Base-by-base conservation (phyloP, 2,888 invertebrate genomes). In the Lacanobia wlatinum region DNA sequence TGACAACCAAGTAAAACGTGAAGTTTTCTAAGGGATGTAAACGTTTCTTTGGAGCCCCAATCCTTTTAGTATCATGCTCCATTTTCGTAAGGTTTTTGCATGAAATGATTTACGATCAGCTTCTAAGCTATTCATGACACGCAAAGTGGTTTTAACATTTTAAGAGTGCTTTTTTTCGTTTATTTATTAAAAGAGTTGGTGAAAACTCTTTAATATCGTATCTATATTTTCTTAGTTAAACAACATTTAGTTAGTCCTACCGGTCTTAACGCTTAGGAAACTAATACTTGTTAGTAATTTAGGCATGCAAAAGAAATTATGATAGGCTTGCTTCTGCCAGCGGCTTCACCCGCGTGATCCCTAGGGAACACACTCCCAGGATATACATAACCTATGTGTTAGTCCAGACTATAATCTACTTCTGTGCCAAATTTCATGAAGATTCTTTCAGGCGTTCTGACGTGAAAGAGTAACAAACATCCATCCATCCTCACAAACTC, bases 71-170 rank as follows among this genome's bases (percentile, higher is more conserved):
- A 43, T 48, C 48, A 60, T 55, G 56, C 21, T 52, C 48, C 63
- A 69, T 68, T 84, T 76, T 80, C 21, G 52, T 65, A 53, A 70
- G 58, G 40, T 74, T 70, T 73, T 70, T 71, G 55, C 61, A 48
- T 55, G 48, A 46, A 73, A 85, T 86, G 82, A 86, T 84, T 86
- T 74, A 84, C 62, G 74, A 68, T 69, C 53, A 65, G 62, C 64
- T 70, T 52, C 48, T 69, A 60, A 78, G 67, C 67, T 66, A 74
- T 86, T 82, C 64, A 62, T 40, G 65, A 38, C 73, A 66, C 46
- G 59, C 28, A 82, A 70, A 82, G 69, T 70, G 69, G 62, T 84
- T 79, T 70, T 75, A 70, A 67, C 69, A 61, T 72, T 73, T 69
- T 65, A 55, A 59, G 55, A 65, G 18, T 6, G 9, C 28, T 66